Evolutionary conservation across 1,140 invertebrate genomes (phyloP).

Genomic region (Reticulitermes speratus): DNA sequence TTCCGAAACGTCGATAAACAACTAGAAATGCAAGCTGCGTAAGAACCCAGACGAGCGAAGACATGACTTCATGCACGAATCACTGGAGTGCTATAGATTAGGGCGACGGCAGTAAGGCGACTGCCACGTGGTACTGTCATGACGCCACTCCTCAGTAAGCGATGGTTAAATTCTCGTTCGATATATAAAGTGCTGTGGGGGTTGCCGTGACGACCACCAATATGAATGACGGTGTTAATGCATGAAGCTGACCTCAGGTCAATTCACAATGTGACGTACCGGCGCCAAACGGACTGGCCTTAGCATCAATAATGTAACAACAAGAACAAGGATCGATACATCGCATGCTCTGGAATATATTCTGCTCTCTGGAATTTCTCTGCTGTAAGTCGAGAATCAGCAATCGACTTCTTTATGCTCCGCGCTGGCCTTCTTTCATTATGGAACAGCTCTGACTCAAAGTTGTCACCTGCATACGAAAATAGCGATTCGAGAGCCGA

Average conservation of each 20-base stretch:
- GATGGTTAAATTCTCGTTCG: too few relatives aligned
- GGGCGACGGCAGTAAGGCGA: too few relatives aligned
- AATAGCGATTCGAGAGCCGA: background rate
- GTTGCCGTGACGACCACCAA: too few relatives aligned
- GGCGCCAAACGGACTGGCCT: background rate
- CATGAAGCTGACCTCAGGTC: background rate
- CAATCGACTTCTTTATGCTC: background rate
- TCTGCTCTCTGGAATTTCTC: background rate
- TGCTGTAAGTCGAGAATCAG: background rate
- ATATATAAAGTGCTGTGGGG: too few relatives aligned
- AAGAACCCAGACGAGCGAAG: too few relatives aligned
- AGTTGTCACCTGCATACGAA: background rate
- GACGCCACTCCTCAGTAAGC: too few relatives aligned
- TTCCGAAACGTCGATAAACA: too few relatives aligned
- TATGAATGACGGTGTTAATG: background rate
- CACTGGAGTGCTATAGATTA: too few relatives aligned
- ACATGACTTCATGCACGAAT: too few relatives aligned
- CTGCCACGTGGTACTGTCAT: too few relatives aligned
- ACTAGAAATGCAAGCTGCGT: too few relatives aligned
- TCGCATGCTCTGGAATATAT: background rate
- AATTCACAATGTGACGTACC: background rate
- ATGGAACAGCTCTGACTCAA: background rate
- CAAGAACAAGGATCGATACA: background rate
- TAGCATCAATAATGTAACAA: background rate
- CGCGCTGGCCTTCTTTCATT: background rate